These are phyloP conservation scores for Drosophila persimilis DNA, from an alignment of 1,140 invertebrate species.

Conservation along the genomic window DNA sequence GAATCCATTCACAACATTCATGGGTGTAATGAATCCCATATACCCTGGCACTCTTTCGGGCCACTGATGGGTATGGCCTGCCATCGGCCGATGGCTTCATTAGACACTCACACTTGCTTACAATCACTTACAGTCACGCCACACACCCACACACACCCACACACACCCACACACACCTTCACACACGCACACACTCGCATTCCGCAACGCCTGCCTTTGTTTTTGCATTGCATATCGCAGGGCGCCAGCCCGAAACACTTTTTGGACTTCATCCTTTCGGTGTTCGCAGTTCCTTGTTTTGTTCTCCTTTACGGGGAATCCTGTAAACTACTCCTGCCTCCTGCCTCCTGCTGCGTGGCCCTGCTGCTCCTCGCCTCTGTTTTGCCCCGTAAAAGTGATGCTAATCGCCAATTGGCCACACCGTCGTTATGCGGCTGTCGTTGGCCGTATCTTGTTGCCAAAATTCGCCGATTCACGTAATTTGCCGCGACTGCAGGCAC, in stretches of 20 bases:
- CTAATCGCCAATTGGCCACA: constrained; percentile 75
- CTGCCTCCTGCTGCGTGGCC: constrained; percentile 14
- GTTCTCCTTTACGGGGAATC: neutral
- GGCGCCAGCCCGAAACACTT: constrained; percentile 4
- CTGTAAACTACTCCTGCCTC: neutral
- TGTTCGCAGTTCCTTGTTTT: neutral
- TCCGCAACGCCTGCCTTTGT: constrained; percentile 15
- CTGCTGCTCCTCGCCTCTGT: constrained; percentile 15
- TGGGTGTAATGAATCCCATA: too few relatives aligned
- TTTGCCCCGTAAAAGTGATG: constrained; percentile 40
- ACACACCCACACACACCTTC: too few relatives aligned
- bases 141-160: too few relatives aligned
- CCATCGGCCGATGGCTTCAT: constrained; percentile 41
- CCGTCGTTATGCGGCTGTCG: constrained; percentile 55
- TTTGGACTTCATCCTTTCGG: constrained; percentile 12
- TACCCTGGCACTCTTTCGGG: too few relatives aligned
- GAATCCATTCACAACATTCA: too few relatives aligned
- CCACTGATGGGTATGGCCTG: neutral
- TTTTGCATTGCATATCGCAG: constrained; percentile 33
- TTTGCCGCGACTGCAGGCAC: constrained; percentile 40
- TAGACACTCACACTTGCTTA: constrained; percentile 50
- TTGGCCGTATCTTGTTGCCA: constrained; percentile 58
- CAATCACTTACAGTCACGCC: constrained; percentile 46
- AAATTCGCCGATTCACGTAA: constrained; percentile 64
- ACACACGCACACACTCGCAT: constrained; percentile 1